phyloP scores from a whole-genome alignment of 2,888 invertebrate genomes.

The Drosophila pseudotakahashii region DNA sequence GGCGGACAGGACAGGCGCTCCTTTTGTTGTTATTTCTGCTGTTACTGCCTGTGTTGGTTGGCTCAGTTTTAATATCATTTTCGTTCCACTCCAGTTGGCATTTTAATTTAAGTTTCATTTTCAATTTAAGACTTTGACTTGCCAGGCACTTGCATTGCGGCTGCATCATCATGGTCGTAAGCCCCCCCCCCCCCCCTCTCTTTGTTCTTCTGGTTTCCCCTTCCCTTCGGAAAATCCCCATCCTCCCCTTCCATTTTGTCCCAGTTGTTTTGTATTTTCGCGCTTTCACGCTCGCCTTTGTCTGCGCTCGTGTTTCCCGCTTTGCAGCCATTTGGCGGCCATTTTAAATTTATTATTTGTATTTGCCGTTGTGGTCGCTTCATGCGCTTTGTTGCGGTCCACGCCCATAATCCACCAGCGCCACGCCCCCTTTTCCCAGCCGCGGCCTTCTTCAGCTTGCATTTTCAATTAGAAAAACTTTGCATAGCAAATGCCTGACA shows the following conservation, averaged over 20 bases:
- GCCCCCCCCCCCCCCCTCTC: not conserved
- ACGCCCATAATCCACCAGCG: conserved; percentile 33
- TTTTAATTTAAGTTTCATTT: conserved; percentile 83
- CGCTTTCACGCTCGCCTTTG: conserved; percentile 67
- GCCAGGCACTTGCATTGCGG: conserved; percentile 55
- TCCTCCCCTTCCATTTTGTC: conserved; percentile 27
- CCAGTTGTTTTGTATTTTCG: conserved; percentile 70
- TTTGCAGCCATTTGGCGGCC: conserved; percentile 68
- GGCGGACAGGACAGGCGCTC: conserved; percentile 40
- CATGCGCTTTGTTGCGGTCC: conserved; percentile 45
- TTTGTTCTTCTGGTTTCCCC: conserved; percentile 16
- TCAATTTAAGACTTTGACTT: conserved; percentile 80
- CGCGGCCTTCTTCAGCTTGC: conserved; percentile 57
- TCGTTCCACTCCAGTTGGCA: conserved; percentile 83
- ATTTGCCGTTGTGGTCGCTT: conserved; percentile 57
- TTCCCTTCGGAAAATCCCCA: not conserved
- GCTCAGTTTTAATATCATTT: conserved; percentile 81
- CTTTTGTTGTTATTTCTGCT: conserved; percentile 37
- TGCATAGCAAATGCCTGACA: conserved; percentile 67
- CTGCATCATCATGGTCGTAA: conserved; percentile 52
- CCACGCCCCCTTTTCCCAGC: conserved; percentile 14
- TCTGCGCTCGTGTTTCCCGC: conserved; percentile 32
- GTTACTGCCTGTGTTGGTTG: conserved; percentile 35
- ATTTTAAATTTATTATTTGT: conserved; percentile 79
- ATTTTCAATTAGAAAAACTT: conserved; percentile 79